phyloP scores from a whole-genome alignment of 2,888 invertebrate genomes.

The Tholera decimalis region DNA sequence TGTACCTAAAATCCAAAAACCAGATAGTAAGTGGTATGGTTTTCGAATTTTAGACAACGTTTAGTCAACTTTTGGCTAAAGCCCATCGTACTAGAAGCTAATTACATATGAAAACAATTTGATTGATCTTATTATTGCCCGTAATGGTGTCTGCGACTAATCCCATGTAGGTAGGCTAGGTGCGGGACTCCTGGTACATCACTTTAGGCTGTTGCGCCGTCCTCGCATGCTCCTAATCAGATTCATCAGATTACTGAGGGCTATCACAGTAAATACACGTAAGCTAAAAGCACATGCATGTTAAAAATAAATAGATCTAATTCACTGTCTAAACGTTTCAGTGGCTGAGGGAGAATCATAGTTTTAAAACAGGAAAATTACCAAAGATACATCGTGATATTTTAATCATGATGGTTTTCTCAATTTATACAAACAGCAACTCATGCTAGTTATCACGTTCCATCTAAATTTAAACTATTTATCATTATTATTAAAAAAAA shows the following conservation, averaged over 20 bases:
- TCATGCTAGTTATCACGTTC: no score
- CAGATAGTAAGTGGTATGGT: no score
- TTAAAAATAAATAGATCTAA: constrained; percentile 1
- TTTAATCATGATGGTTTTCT: neutral
- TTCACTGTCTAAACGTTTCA: neutral
- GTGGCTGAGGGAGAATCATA: neutral
- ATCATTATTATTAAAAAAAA: no score
- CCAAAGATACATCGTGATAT: neutral
- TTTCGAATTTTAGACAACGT: no score
- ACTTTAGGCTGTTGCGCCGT: neutral
- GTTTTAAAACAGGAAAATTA: neutral
- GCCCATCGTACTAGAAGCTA: neutral
- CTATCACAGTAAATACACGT: constrained; percentile 7
- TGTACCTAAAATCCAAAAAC: no score
- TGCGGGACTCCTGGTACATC: neutral
- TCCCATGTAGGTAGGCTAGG: neutral
- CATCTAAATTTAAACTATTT: no score
- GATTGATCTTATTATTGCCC: neutral
- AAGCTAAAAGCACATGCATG: constrained; percentile 36
- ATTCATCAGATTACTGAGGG: constrained; percentile 25
- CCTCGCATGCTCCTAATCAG: neutral
- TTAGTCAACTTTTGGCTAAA: no score
- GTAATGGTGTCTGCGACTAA: neutral
- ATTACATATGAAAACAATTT: neutral
- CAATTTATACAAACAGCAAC: neutral